Conservation (phyloP, 2,113 vertebrate genomes). For the Vulpes vulpes region DNA sequence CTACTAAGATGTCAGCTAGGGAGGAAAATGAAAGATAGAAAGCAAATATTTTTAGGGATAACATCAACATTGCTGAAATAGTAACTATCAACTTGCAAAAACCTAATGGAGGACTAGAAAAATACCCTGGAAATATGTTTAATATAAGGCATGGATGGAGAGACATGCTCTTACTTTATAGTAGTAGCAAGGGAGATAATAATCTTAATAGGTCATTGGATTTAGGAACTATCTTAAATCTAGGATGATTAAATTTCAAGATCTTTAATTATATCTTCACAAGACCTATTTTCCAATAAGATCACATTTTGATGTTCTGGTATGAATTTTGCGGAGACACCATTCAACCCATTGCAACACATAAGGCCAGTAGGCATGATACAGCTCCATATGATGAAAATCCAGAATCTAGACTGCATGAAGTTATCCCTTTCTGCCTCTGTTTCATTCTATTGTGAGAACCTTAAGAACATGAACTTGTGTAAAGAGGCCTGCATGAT, state of each 20-base stretch:
- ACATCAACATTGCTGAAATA: not conserved
- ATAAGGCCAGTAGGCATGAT: not conserved
- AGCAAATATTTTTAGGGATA: not conserved
- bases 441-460: not conserved
- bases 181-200: not conserved
- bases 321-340: not conserved
- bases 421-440: not conserved
- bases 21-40: constrained; percentile 7
- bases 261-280: not conserved
- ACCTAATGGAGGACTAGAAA: constrained; percentile 33
- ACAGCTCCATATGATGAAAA: not conserved
- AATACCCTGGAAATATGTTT: constrained; percentile 7
- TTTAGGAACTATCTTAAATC: not conserved
- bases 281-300: constrained; percentile 23
- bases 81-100: not conserved
- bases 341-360: not conserved
- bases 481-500: not conserved
- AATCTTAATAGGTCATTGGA: not conserved
- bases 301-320: not conserved
- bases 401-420: not conserved
- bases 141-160: not conserved
- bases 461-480: not conserved
- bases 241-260: not conserved
- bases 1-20: not conserved
- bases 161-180: not conserved